Evolutionary conservation across 92 coral and sea anemone species (phyloP), one percentile per base, ranked within the genome.

Genomic region (Porites lobata): DNA sequence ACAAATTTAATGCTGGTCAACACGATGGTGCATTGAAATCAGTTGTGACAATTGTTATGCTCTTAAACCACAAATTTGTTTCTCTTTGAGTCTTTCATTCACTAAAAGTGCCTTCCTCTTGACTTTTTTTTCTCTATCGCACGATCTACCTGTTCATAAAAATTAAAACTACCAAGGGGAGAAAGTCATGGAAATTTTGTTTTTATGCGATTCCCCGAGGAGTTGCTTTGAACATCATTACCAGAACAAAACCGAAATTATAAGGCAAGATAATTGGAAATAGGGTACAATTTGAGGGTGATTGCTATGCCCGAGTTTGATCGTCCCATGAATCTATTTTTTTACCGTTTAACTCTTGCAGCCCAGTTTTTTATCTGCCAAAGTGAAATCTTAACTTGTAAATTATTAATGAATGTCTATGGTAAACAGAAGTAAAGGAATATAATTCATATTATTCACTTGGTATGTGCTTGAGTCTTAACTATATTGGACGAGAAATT

Each of bases 341-440:
- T 20, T 54, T 68, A 10, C 52, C 29, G 47, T 61, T 69, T 66
- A 18, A 26, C 17, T 66, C 4, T 43, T 18, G 24, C 43, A 61
- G 1, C 52, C 18, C 47, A 19, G 50, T 73, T 32, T 11, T 73
- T 14, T 21, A 18, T 10, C 63, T 75, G 13, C 8, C 80, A 52
- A 84, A 84, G 87, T 84, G 72, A 84, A 75, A 80, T 59, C 80
- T 59, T 75, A 1, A 24, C 19, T 84, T 21, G 81, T 84, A 75
- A 84, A 84, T 84, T 73, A 84, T 84, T 84, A 73, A 84, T 84
- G 87, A 84, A 61, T 24, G 26, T 74, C 20, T 75, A 62, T 2
- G 11, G 69, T 20, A 73, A 9, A 84, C 50, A 32, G 72, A 8
- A 72, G 50, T 62, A 38, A 58, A 22, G 68, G 54, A 63, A 61